Percentiles rank a stretch among this genome's conserved stretches.
Conservation (phyloP, 2,797 vertebrate species). For the Xerus rutilus region DNA sequence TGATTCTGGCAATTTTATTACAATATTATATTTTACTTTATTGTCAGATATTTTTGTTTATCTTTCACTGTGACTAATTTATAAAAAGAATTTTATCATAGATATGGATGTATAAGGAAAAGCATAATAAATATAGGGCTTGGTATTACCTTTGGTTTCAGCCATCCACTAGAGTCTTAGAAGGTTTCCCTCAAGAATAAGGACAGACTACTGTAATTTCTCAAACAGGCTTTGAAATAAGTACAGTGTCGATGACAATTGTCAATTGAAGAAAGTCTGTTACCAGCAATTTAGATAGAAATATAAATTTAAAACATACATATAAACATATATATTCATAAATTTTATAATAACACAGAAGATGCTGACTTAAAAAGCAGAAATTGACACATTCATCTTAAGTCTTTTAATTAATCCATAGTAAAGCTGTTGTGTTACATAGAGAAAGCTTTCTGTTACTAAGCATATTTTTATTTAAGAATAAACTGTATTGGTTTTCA, state of each 20-base stretch:
- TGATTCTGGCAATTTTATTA: background rate
- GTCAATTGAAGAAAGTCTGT: background rate
- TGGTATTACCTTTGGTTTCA: background rate
- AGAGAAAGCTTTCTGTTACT: background rate
- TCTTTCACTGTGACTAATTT: background rate
- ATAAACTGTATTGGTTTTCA: background rate
- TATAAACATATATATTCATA: background rate
- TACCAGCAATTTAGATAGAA: background rate
- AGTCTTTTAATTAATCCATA: background rate
- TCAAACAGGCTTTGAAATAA: constrained; percentile 19
- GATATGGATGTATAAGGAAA: background rate
- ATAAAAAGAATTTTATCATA: background rate
- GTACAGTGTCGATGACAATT: background rate
- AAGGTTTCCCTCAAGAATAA: background rate
- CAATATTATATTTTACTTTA: background rate
- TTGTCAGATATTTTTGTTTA: background rate
- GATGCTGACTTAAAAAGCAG: background rate
- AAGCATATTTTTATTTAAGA: constrained; percentile 31
- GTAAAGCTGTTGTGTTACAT: background rate
- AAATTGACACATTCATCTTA: background rate
- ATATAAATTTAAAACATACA: background rate
- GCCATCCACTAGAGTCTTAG: background rate
- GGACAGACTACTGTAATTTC: background rate
- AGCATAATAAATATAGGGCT: background rate
- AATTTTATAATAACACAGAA: constrained; percentile 28